Evolutionary conservation across 2,797 vertebrate genomes (phyloP), one percentile per base, ranked within the genome.

Genomic region (Meda fulgida): DNA sequence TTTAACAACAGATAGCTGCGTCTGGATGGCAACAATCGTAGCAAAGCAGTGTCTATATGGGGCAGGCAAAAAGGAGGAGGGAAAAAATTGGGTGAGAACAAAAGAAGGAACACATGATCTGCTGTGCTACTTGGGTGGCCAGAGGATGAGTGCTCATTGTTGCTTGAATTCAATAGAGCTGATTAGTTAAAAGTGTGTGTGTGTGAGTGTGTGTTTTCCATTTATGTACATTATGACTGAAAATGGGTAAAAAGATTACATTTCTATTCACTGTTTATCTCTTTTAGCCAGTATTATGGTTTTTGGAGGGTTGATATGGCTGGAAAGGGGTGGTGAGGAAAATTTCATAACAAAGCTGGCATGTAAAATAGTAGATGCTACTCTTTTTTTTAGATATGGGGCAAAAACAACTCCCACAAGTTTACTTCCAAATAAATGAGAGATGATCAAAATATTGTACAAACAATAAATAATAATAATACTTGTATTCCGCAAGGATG

Each of bases 121-220:
- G 89, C 90, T 91, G 88, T 87, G 87, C 92, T 86, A 92, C 95
- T 89, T 95, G 95, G 95, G 95, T 96, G 95, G 95, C 91, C 95
- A 14, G 36, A 92, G 93, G 93, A 95, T 94, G 95, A 94, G 92
- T 89, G 82, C 31, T 91, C 89, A 94, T 94, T 95, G 94, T 95
- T 93, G 90, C 88, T 90, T 90, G 90, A 93, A 94, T 94, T 94
- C 93, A 95, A 94, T 94, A 93, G 94, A 91, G 90, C 93, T 93
- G 93, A 94, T 95, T 95, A 95, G 93, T 91, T 89, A 92, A 91
- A 92, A 87, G 81, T 90, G 90, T 89, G 89, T 87, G 79, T 89
- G 51, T 88, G 86, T 87, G n/a, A n/a, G 86, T 90, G 85, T 88
- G 87, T 86, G 21, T 48, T 53, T 85, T 78, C 23, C 31, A 80